Conservation (phyloP, 2,797 vertebrate species). For the Myioborus miniatus region DNA sequence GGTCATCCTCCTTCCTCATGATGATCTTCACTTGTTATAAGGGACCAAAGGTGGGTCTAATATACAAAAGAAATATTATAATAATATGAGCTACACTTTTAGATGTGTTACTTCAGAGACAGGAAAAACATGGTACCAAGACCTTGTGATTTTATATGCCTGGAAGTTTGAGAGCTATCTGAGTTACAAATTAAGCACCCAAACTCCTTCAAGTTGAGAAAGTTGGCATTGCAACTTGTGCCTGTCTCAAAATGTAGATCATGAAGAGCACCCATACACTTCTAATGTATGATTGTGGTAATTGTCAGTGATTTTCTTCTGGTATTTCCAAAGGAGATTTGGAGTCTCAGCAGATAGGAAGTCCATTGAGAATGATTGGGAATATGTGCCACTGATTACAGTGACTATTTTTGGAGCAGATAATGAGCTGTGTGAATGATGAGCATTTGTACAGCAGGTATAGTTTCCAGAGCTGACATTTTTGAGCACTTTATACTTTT, state of each 20-base stretch:
- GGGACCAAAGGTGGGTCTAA: neutral
- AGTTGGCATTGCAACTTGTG: neutral
- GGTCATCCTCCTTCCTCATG: neutral
- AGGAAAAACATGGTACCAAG: neutral
- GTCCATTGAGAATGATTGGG: neutral
- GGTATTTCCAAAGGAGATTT: neutral
- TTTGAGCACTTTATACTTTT: neutral
- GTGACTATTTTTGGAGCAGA: neutral
- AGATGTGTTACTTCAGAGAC: neutral
- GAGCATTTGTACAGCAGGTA: neutral
- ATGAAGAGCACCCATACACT: neutral
- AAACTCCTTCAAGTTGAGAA: neutral
- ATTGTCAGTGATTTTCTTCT: neutral
- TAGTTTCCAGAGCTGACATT: neutral
- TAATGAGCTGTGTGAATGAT: neutral
- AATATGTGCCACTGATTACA: conserved; percentile 21
- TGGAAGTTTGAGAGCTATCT: neutral
- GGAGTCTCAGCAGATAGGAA: neutral
- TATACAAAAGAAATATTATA: neutral
- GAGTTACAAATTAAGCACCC: neutral
- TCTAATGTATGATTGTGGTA: neutral
- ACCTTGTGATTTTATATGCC: neutral
- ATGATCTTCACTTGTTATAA: neutral
- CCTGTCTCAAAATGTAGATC: neutral
- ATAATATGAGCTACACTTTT: neutral